Conservation (phyloP, 2,797 vertebrate genomes). For the Microctenopoma lineatum region DNA sequence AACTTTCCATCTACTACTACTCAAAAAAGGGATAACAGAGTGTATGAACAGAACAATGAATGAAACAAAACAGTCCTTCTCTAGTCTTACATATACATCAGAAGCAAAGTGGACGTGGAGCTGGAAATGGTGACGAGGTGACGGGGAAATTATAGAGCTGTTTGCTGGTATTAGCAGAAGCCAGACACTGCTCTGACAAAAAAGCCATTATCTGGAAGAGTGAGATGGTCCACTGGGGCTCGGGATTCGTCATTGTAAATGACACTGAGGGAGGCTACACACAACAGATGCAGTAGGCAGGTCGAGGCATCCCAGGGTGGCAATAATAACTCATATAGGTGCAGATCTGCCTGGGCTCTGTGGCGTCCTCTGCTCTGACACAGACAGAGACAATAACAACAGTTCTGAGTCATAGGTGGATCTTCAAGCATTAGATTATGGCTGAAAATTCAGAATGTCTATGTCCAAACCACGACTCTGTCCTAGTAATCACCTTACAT, state of each 20-base stretch:
- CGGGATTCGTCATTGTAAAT: slow-evolving; percentile 56
- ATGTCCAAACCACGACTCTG: too few species aligned
- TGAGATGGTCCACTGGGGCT: slow-evolving; percentile 41
- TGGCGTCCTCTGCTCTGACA: slow-evolving; percentile 21
- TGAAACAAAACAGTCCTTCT: background rate
- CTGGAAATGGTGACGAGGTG: background rate
- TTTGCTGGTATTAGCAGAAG: slow-evolving; percentile 49
- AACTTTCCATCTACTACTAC: slow-evolving; percentile 17
- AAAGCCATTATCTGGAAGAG: slow-evolving; percentile 56
- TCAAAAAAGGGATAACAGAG: background rate
- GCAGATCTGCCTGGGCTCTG: slow-evolving; percentile 19
- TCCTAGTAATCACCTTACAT: too few species aligned
- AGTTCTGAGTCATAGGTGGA: slow-evolving; percentile 1
- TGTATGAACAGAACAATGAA: background rate
- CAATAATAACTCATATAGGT: slow-evolving; percentile 45
- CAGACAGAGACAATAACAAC: slow-evolving; percentile 12
- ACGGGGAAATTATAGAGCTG: slow-evolving; percentile 33
- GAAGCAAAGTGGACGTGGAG: slow-evolving; percentile 12
- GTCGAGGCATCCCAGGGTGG: slow-evolving; percentile 25
- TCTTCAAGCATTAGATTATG: slow-evolving; percentile 14
- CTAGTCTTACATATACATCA: background rate
- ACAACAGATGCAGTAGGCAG: slow-evolving; percentile 37
- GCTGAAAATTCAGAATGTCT: background rate
- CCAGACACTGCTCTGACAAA: slow-evolving; percentile 53
- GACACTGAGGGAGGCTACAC: slow-evolving; percentile 43